Conservation (phyloP, 2,797 vertebrate species). For the Simalia tracyae region DNA sequence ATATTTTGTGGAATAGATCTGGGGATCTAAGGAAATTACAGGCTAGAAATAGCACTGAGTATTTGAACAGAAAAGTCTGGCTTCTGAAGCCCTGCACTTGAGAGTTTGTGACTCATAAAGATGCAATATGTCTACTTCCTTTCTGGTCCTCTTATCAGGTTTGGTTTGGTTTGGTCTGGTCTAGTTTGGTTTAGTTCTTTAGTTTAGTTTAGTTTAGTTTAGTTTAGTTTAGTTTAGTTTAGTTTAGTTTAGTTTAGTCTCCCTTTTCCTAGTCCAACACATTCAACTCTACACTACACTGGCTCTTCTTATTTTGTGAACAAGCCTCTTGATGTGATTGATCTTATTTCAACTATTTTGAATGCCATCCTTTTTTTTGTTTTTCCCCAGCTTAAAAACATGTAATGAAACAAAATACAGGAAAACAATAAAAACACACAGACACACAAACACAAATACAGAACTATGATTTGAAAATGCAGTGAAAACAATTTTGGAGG, state of each 20-base stretch:
- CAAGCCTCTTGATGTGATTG: not conserved
- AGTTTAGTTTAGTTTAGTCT: not conserved
- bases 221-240: not conserved
- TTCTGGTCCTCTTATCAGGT: not conserved
- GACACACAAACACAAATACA: not conserved
- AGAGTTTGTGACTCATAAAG: not conserved
- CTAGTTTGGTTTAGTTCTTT: too few relatives aligned
- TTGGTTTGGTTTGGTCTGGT: not conserved
- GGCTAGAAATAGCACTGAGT: not conserved
- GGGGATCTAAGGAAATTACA: not conserved
- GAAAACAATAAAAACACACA: not conserved
- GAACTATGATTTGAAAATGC: not conserved
- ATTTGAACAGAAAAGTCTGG: not conserved
- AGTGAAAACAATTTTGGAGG: not conserved
- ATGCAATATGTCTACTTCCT: not conserved
- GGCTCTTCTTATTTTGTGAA: not conserved
- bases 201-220: not conserved
- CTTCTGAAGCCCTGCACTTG: not conserved
- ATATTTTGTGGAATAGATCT: not conserved
- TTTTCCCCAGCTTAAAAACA: not conserved
- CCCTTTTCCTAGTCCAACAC: not conserved
- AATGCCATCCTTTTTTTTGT: not conserved
- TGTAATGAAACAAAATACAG: not conserved
- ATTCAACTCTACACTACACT: not conserved
- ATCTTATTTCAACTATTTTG: not conserved